These are phyloP conservation scores for Diaprepes abbreviatus DNA, from an alignment of 2,888 invertebrate genomes.

Conservation along the genomic window DNA sequence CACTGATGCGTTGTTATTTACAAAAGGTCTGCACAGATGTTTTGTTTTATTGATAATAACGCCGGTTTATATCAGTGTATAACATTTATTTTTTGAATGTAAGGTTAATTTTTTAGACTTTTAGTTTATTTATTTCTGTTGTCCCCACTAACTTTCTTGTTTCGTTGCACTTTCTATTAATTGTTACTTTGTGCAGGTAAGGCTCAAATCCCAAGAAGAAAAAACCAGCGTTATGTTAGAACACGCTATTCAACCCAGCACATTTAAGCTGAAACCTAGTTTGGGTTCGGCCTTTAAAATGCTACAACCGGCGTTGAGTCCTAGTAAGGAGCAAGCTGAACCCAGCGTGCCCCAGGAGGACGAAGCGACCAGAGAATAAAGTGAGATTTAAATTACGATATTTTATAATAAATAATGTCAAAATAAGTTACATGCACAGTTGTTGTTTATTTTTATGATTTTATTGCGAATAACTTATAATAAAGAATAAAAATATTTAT, in stretches of 20 bases:
- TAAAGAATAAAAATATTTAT: no score
- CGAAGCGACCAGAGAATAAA: constrained; percentile 13
- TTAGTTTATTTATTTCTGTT: no score
- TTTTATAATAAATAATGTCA: background rate
- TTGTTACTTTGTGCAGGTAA: constrained; percentile 27
- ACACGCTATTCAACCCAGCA: constrained; percentile 69
- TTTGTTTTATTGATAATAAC: no score
- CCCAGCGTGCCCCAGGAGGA: constrained; percentile 12
- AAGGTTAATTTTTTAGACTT: no score
- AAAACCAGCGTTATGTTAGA: constrained; percentile 57
- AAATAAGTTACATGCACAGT: constrained; percentile 1
- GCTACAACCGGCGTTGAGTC: constrained; percentile 67
- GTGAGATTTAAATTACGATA: constrained; percentile 12
- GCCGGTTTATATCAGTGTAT: no score
- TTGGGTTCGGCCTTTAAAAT: constrained; percentile 86
- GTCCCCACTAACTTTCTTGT: no score
- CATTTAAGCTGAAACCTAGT: constrained; percentile 84
- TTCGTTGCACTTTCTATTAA: no score
- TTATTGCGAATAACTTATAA: no score
- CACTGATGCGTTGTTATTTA: no score
- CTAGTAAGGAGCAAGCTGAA: constrained; percentile 30
- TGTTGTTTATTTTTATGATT: background rate
- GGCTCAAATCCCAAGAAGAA: constrained; percentile 54
- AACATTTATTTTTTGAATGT: no score
- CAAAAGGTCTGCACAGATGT: no score